Evolutionary conservation across 2,797 vertebrate species (phyloP).

Genomic region (Molossus alvarezi): DNA sequence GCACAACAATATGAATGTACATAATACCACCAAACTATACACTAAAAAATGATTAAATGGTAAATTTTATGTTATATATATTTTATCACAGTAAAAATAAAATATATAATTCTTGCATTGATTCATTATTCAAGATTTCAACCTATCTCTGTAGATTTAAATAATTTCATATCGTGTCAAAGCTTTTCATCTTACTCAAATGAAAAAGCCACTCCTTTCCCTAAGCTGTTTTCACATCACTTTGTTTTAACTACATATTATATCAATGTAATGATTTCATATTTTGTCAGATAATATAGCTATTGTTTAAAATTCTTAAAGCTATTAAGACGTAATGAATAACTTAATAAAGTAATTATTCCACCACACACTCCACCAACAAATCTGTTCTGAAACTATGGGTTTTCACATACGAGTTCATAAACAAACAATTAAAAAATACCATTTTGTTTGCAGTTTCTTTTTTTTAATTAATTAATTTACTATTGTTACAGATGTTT

Average conservation of each 20-base stretch:
- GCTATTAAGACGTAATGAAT: neutral
- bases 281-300: slow-evolving; percentile 16
- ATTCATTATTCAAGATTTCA: slow-evolving; percentile 54
- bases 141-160: neutral
- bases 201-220: neutral
- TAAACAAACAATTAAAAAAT: slow-evolving; percentile 59
- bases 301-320: slow-evolving; percentile 35
- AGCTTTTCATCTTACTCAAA: slow-evolving; percentile 40
- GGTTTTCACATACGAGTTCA: slow-evolving; percentile 31
- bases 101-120: slow-evolving; percentile 5
- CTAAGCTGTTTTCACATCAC: neutral
- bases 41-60: slow-evolving; percentile 36
- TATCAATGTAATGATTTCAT: slow-evolving; percentile 10
- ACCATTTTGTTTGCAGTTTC: slow-evolving; percentile 48
- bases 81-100: slow-evolving; percentile 27
- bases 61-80: neutral
- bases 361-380: neutral
- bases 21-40: neutral
- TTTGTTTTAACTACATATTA: slow-evolving; percentile 60
- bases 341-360: slow-evolving; percentile 16
- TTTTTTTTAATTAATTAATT: too few relatives aligned
- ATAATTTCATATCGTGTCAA: neutral
- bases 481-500: too few relatives aligned
- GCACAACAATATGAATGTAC: neutral
- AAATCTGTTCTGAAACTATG: slow-evolving; percentile 54